These are phyloP conservation scores for Hippopotamus amphibius DNA, from an alignment of 2,113 vertebrate species.

Conservation along the genomic window DNA sequence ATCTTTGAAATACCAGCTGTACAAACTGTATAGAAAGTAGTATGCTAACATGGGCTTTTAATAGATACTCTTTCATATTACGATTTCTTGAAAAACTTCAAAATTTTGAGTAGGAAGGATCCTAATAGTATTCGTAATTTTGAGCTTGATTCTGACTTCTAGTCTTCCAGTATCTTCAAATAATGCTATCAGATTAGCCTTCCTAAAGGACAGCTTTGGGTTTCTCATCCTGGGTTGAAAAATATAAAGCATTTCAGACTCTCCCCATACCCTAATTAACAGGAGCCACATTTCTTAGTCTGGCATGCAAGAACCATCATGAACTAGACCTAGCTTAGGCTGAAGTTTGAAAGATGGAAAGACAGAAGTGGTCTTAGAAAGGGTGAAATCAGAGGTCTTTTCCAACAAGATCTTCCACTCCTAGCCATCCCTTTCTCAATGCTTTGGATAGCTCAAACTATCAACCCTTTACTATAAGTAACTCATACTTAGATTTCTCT, in stretches of 20 bases:
- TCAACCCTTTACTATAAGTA: not conserved
- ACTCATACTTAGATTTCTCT: not conserved
- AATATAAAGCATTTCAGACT: not conserved
- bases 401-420: not conserved
- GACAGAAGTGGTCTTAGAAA: not conserved
- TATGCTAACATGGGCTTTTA: not conserved
- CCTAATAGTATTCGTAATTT: not conserved
- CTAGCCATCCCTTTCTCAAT: not conserved
- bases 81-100: not conserved
- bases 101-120: not conserved
- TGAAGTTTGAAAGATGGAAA: not conserved
- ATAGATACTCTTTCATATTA: not conserved
- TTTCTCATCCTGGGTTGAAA: not conserved
- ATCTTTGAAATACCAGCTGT: not conserved
- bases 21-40: not conserved
- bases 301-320: not conserved
- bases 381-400: not conserved
- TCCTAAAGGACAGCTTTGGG: not conserved
- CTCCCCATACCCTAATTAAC: not conserved
- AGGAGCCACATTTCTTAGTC: not conserved
- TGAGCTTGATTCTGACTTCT: not conserved
- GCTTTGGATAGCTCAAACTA: not conserved
- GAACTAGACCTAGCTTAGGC: not conserved
- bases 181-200: not conserved
- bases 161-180: not conserved